Base-by-base conservation (phyloP, 2,113 vertebrate species). In the Trichomycterus rosablanca region DNA sequence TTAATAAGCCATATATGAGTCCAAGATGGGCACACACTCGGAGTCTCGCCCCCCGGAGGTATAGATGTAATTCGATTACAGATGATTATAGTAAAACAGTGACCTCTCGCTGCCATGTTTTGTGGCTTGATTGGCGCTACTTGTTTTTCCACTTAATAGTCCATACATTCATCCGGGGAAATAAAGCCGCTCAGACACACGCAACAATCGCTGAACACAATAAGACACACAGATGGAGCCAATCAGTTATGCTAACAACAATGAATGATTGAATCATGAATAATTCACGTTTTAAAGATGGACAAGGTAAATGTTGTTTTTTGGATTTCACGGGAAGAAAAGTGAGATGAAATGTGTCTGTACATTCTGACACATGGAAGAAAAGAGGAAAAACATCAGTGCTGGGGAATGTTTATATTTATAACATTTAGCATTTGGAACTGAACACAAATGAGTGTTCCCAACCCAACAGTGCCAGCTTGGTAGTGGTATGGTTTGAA, bases 241-340 rank as follows among this genome's bases (percentile, higher is more conserved):
- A 81, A 80, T 67, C 77, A 63, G 5, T 66, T 76, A 67, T 75
- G 72, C 60, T 80, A 73, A 82, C 77, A 75, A 80, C 83, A 83
- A 54, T 70, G 83, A 79, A 87, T 68, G 62, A 87, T 85, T 78
- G 83, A 87, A 84, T 56, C 62, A 87, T 88, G 77, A 88, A 88
- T 89, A 87, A 91, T 90, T 87, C 76, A 86, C 80, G 53, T 87
- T 86, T 87, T 80, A 85, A 81, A 84, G 83, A 84, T 78, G 72
- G 80, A 76, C 74, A 84, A 87, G 83, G 76, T 83, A 85, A 88
- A 89, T 84, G 63, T 55, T 28, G 22, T 9, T 58, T 56, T 55
- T 53, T 46, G 39, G 30, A 54, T 35, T 55, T 79, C 78, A 62
- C 11, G 77, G 62, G 74, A 79, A 82, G 84, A 79, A 81, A 86